A percentile compares a stretch with the other conserved stretches of the same genome.
phyloP scores from a whole-genome alignment of 2,797 vertebrate genomes.

The Galaxias olidus region DNA sequence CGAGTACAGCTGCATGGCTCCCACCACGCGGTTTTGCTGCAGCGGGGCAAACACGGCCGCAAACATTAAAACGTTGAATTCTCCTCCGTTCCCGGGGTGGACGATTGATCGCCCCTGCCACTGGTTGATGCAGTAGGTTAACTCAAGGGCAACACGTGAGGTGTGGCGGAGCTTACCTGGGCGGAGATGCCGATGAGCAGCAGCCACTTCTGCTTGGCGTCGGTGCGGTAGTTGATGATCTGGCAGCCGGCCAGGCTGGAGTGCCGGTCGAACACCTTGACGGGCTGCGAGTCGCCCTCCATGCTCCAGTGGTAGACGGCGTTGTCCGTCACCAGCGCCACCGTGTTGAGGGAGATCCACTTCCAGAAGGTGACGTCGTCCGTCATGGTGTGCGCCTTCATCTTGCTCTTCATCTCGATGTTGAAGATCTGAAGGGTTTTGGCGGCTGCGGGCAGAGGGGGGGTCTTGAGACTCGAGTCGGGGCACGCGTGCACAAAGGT shows the following conservation, averaged over 20 bases:
- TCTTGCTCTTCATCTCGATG: slow-evolving; percentile 99
- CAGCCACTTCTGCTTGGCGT: slow-evolving; percentile 98
- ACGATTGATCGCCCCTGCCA: too few species aligned
- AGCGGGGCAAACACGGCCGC: slow-evolving; percentile 19
- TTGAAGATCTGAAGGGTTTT: slow-evolving; percentile 99
- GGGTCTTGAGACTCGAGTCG: slow-evolving; percentile 1
- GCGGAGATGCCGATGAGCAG: slow-evolving; percentile 97
- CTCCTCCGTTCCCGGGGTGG: neutral
- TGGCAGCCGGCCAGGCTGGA: slow-evolving; percentile 97
- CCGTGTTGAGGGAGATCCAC: slow-evolving; percentile 98
- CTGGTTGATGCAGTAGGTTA: too few species aligned
- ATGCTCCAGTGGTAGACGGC: slow-evolving; percentile 99
- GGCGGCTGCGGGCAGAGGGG: slow-evolving; percentile 76
- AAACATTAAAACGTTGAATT: neutral
- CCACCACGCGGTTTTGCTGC: slow-evolving; percentile 99
- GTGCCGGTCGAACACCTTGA: slow-evolving; percentile 97
- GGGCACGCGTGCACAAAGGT: slow-evolving; percentile 5
- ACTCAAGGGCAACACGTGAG: neutral
- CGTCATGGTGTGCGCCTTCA: slow-evolving; percentile 99
- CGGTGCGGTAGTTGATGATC: slow-evolving; percentile 99
- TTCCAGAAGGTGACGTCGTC: slow-evolving; percentile 99
- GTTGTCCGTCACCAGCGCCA: slow-evolving; percentile 96
- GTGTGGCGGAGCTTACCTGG: slow-evolving; percentile 77
- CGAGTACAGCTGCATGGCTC: slow-evolving; percentile 99
- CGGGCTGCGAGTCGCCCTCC: slow-evolving; percentile 97